These are phyloP conservation scores for Stigmatopora nigra DNA, from an alignment of 2,113 vertebrate genomes.

Conservation along the genomic window DNA sequence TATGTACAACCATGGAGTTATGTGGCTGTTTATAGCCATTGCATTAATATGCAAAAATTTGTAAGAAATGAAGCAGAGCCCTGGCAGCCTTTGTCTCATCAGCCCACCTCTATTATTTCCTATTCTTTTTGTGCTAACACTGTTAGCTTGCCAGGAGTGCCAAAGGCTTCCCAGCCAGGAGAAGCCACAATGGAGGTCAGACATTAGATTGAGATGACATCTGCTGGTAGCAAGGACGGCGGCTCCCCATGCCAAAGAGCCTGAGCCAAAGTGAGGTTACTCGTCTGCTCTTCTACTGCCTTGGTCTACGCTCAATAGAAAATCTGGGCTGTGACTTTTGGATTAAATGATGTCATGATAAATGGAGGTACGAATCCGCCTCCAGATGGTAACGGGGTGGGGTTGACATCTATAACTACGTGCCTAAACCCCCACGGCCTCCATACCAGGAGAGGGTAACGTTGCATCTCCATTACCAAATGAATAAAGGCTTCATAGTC, in stretches of 20 bases:
- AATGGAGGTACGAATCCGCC: slow-evolving; percentile 60
- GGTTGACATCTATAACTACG: slow-evolving; percentile 52
- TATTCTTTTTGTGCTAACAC: slow-evolving; percentile 26
- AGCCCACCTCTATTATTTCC: slow-evolving; percentile 35
- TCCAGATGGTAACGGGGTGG: slow-evolving; percentile 60
- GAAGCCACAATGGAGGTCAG: slow-evolving; percentile 41
- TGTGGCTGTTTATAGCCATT: slow-evolving; percentile 11
- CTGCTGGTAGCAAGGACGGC: slow-evolving; percentile 44
- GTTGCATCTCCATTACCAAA: slow-evolving; percentile 66
- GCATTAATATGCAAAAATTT: not conserved
- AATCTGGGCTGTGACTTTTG: slow-evolving; percentile 44
- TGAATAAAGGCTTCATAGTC: slow-evolving; percentile 67
- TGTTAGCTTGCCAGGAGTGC: slow-evolving; percentile 10
- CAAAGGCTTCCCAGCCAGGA: slow-evolving; percentile 31
- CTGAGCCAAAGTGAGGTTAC: slow-evolving; percentile 46
- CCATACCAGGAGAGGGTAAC: slow-evolving; percentile 19
- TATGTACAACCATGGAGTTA: not conserved
- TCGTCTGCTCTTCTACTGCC: slow-evolving; percentile 41
- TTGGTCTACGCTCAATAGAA: slow-evolving; percentile 53
- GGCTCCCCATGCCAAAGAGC: slow-evolving; percentile 47
- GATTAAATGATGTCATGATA: slow-evolving; percentile 66
- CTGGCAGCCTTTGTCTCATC: slow-evolving; percentile 10
- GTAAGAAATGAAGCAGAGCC: not conserved
- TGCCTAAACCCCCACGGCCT: slow-evolving; percentile 22
- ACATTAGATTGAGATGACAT: slow-evolving; percentile 42